These are phyloP conservation scores for Numenius phaeopus DNA, from an alignment of 2,797 vertebrate species.

Conservation along the genomic window DNA sequence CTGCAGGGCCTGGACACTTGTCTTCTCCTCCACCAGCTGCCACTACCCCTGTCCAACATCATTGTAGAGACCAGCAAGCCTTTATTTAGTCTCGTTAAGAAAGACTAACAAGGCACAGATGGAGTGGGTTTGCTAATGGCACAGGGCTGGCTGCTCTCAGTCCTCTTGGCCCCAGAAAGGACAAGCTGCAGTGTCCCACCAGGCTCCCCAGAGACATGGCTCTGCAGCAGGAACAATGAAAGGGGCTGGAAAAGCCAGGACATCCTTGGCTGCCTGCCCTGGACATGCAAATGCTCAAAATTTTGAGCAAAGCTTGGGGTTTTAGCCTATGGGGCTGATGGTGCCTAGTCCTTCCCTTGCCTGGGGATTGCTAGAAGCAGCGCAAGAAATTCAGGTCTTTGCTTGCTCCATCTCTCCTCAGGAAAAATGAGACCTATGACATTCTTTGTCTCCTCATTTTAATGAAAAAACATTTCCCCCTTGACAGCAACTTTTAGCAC, in stretches of 20 bases:
- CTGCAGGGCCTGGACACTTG: background rate
- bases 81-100: background rate
- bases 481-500: background rate
- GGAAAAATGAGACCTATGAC: background rate
- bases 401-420: background rate
- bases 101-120: background rate
- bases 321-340: background rate
- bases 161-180: background rate
- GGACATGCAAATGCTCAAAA: background rate
- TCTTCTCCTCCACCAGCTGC: background rate
- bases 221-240: background rate
- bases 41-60: background rate
- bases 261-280: background rate
- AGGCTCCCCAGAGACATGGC: background rate
- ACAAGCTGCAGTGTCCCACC: background rate
- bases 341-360: background rate
- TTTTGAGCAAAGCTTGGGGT: background rate
- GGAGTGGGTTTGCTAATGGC: background rate
- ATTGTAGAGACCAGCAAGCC: background rate
- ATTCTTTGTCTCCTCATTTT: background rate
- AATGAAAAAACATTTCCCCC: background rate
- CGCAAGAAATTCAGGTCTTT: rapidly evolving
- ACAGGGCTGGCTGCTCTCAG: background rate
- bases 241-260: background rate
- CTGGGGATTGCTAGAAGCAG: background rate